Evolutionary conservation across 2,888 invertebrate genomes (phyloP), one percentile per base, ranked within the genome.

Genomic region (Tetramorium bicarinatum): DNA sequence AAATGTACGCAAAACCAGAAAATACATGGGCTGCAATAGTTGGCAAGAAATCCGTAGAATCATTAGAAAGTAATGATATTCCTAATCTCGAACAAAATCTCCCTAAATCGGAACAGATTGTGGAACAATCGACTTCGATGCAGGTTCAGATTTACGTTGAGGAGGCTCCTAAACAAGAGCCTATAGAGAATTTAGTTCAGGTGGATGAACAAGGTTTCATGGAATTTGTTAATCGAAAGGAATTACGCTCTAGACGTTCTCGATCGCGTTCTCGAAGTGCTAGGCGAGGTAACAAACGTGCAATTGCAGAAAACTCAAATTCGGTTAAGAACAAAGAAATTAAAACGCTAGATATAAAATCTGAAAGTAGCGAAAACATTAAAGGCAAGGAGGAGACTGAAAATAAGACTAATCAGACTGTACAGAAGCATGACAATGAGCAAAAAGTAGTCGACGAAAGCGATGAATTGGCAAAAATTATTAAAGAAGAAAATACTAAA

Each of bases 161-260:
- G 49, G 89, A 93, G 67, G 90, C 92, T 59, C 91, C 92, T 9
- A 91, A 93, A 85, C 85, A 89, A 15, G 92, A 92, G 38, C 91
- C 93, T 0, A 92, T 93, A 47, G 94, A 94, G 87, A 92, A 93
- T 82, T 79, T 94, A 75, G 91, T 92, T 38, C 91, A 93, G 77
- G 92, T 92, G 44, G 95, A 95, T 85, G 91, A 94, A 18, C 95
- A 95, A 88, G 96, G 95, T 69, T 96, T 96, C 88, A 94, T 95
- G 83, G 95, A 96, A 92, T 95, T 94, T 76, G 91, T 95, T 9
- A 95, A 95, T 29, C 95, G 95, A 89, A 95, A 95, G 88, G 95
- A 95, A 87, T 93, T 95, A 76, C 92, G 94, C 29, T 93, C 93
- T 15, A 91, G 95, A 29, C 92, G 94, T 74, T 95, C 95, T 56